Evolutionary conservation across 2,113 vertebrate genomes (phyloP), one percentile per base, ranked within the genome.

Genomic region (Hypomesus transpacificus): DNA sequence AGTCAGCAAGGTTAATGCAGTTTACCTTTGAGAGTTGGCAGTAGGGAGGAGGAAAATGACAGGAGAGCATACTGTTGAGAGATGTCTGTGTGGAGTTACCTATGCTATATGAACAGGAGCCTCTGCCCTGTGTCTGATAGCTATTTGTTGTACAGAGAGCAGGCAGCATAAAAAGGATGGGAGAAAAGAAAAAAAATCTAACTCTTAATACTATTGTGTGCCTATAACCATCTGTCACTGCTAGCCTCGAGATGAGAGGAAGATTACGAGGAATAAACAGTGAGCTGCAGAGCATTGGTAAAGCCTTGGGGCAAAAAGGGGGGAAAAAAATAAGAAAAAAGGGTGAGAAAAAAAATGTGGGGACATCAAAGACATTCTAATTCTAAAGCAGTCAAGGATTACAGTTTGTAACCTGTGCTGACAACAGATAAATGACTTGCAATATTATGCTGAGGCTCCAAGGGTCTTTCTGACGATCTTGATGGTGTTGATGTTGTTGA

Each of bases 161-260:
- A 91, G 78, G 73, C 85, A 87, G 92, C 90, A 88, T 87, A 69
- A 73, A 86, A 88, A 88, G 65, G 51, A 31, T 7, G 34, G 34
- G 22, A 54, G 61, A 26, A 18, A 65, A 71, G 57, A 11, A 14
- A n/a, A 94, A 92, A 94, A 91, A 94, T 94, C 92, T 92, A 96
- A 95, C 93, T 96, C 94, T 95, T 97, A 97, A 98, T 97, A 95
- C 95, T 96, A 96, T 96, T 98, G 96, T 98, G 94, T 93, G 94
- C 95, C 94, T 94, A 96, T 96, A 98, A 97, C 96, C 96, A 98
- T 98, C 96, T 98, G 96, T 98, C 96, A 98, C 95, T 93, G 94
- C 94, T 95, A 94, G 95, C 94, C 94, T 94, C 93, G 95, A 98
- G 96, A 98, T 98, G 96, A 98, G 95, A 92, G 92, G 91, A 94